Base-by-base conservation (phyloP, 2,797 vertebrate species). In the Agapornis canus region DNA sequence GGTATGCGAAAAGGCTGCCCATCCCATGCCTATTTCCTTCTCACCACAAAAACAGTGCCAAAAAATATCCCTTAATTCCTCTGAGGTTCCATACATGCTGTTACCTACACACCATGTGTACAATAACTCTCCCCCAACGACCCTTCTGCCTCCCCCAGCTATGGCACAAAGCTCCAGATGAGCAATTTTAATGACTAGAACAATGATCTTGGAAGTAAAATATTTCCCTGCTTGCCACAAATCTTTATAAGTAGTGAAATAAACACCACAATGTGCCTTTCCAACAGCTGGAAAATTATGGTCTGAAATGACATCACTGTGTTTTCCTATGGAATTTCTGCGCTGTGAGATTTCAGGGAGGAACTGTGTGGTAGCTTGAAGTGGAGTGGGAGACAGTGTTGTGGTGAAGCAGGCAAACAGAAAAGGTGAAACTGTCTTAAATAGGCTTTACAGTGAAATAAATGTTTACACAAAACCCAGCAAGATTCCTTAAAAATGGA, bases 241-340 rank as follows among this genome's bases (percentile, higher is more conserved):
- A 95, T 96, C 95, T 97, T 96, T 71, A 27, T 94, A 96, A 93
- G 95, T 43, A 95, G 78, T 5, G 35, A 95, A 97, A 96, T 94
- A 96, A 96, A 94, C 90, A 96, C 90, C 86, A 93, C 71, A 90
- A 83, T 29, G 73, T 83, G 91, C 86, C 83, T 95, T 95, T 90
- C 90, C 86, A 96, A 93, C 94, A 96, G 96, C 95, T 96, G 94
- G 95, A 82, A 96, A 97, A 94, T 96, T 93, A 96, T 93, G 89
- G 91, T 84, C 93, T 80, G 75, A 96, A 97, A 97, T 95, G 78
- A 75, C 86, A 48, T 97, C 94, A 94, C 63, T 77, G 51, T 91
- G 91, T 92, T 97, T 83, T 97, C 95, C 72, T 95, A 64, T 43
- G 69, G 76, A 93, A 95, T 85, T 92, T 94, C 78, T 82, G 82